phyloP scores from a whole-genome alignment of 2,888 invertebrate species.

The Orchestes rusci region DNA sequence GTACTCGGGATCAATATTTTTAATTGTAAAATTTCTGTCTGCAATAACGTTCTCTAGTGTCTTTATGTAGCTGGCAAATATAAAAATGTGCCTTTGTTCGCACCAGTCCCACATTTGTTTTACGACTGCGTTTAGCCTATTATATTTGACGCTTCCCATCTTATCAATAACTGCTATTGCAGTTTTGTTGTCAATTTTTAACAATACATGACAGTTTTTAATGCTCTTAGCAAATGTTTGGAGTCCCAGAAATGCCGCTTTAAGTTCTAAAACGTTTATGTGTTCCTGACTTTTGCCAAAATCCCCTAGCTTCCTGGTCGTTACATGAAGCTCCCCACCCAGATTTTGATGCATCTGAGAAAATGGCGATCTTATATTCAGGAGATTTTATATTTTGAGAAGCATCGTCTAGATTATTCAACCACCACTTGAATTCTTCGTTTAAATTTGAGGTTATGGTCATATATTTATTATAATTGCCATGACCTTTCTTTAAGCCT shows the following conservation, averaged over 20 bases:
- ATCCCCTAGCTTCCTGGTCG: background rate
- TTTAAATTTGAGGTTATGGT: conserved; percentile 6
- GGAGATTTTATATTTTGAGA: background rate
- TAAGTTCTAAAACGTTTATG: background rate
- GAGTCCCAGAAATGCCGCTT: background rate
- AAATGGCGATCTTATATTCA: background rate
- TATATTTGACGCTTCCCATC: background rate
- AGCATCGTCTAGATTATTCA: background rate
- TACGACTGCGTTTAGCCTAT: background rate
- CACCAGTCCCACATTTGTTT: conserved; percentile 22
- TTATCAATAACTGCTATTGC: background rate
- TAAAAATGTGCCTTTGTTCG: conserved; percentile 13
- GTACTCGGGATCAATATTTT: background rate
- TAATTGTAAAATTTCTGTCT: background rate
- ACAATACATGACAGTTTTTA: background rate
- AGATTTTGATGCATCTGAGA: background rate
- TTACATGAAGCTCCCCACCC: background rate
- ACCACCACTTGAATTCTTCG: background rate
- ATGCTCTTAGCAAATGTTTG: background rate
- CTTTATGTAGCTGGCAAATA: background rate
- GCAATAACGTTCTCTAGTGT: background rate
- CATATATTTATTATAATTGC: conserved; percentile 20
- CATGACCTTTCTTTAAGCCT: conserved; percentile 14
- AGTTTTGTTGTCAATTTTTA: background rate
- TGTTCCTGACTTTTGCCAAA: background rate